Percentiles rank a stretch among this genome's conserved stretches.
Conservation (phyloP, 2,888 invertebrate species). For the Crocallis elinguaria region DNA sequence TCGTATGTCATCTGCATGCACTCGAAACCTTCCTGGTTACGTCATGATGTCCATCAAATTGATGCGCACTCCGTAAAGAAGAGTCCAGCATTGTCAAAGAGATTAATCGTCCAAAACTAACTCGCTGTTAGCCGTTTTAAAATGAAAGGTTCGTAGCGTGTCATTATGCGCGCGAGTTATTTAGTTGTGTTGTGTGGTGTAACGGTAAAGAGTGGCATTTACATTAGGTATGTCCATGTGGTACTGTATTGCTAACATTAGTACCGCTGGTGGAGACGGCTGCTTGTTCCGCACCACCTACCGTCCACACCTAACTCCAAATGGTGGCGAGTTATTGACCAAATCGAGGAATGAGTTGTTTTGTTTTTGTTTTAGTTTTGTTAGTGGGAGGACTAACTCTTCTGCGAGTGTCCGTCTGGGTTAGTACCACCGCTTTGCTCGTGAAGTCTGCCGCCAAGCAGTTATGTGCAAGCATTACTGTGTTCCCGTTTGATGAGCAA, state of each 20-base stretch:
- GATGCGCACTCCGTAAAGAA: constrained; percentile 16
- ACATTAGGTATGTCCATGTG: constrained; percentile 62
- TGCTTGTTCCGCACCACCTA: constrained; percentile 44
- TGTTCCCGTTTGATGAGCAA: too few species aligned
- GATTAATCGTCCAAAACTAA: constrained; percentile 60
- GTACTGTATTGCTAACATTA: constrained; percentile 53
- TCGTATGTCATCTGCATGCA: too few species aligned
- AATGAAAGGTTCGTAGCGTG: constrained; percentile 59
- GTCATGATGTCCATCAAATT: neutral
- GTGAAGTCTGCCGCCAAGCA: too few species aligned
- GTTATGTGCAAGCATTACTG: too few species aligned
- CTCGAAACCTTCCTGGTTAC: too few species aligned
- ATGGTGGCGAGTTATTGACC: constrained; percentile 12
- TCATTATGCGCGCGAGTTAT: constrained; percentile 67
- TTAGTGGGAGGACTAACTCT: too few species aligned
- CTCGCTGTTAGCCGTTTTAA: constrained; percentile 45
- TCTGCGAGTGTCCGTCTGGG: too few species aligned
- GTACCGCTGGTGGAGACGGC: constrained; percentile 41
- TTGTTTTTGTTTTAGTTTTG: constrained; percentile 6
- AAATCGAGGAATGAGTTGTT: constrained; percentile 19
- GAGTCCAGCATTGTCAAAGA: constrained; percentile 41
- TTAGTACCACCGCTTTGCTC: too few species aligned
- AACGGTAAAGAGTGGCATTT: constrained; percentile 74
- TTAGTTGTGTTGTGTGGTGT: constrained; percentile 64
- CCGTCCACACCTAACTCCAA: constrained; percentile 14